Percentiles rank a stretch among this genome's conserved stretches.
These are phyloP conservation scores for Drosophila subquinaria DNA, from an alignment of 2,888 invertebrate species.

Conservation along the genomic window DNA sequence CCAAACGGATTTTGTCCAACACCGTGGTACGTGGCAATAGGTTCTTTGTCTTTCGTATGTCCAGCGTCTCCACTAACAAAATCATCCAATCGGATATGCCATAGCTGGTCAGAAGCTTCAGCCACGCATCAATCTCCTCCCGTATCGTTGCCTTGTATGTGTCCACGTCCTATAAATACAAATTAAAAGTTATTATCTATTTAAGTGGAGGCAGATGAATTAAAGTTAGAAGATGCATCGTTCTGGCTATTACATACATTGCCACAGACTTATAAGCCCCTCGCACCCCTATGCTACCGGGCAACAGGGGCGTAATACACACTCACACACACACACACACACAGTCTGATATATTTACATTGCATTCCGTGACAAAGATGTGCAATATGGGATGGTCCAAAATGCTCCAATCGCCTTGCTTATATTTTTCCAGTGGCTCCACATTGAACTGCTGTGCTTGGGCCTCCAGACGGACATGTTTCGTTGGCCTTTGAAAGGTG, in stretches of 20 bases:
- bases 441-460: conserved; percentile 93
- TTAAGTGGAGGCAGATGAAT: neutral
- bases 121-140: conserved; percentile 96
- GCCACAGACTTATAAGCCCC: neutral
- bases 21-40: conserved; percentile 96
- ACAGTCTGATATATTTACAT: conserved; percentile 87
- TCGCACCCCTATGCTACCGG: neutral
- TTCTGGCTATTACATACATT: too few species aligned
- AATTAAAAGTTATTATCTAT: conserved; percentile 1
- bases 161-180: conserved; percentile 92
- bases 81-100: conserved; percentile 97
- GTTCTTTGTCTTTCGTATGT: conserved; percentile 96
- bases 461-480: conserved; percentile 93
- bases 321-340: neutral
- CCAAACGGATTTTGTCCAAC: conserved; percentile 96
- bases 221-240: too few species aligned
- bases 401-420: conserved; percentile 91
- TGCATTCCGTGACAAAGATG: conserved; percentile 97
- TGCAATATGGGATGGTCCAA: conserved; percentile 96
- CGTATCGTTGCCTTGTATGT: conserved; percentile 94
- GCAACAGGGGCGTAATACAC: neutral
- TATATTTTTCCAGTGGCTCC: conserved; percentile 88
- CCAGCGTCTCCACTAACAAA: conserved; percentile 95
- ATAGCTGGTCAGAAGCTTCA: conserved; percentile 90
- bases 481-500: conserved; percentile 94